Percentiles rank a stretch among this genome's conserved stretches.
Evolutionary conservation across 2,113 vertebrate genomes (phyloP).

Genomic region (Barbus barbus): DNA sequence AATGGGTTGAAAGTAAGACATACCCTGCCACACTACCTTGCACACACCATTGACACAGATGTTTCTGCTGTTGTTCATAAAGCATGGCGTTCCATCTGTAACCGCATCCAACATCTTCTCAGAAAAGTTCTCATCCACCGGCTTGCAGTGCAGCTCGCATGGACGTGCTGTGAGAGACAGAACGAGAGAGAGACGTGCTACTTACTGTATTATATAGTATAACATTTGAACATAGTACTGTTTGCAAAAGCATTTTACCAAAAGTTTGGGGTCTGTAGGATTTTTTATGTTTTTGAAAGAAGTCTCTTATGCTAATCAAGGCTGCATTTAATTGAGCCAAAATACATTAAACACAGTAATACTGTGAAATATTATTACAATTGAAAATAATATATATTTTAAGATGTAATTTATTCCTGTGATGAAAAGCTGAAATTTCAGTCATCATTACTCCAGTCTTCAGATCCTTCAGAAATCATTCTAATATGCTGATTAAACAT

Average conservation of each 20-base stretch:
- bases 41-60: conserved; percentile 98
- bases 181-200: not conserved
- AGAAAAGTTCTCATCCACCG: conserved; percentile 82
- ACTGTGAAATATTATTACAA: not conserved
- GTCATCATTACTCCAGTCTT: not conserved
- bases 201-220: not conserved
- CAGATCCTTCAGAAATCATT: not conserved
- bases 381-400: too few species aligned
- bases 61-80: conserved; percentile 86
- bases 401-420: too few species aligned
- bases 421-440: not conserved
- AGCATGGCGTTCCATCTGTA: conserved; percentile 93
- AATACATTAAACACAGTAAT: not conserved
- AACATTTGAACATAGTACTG: not conserved
- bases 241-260: not conserved
- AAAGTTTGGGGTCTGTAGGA: not conserved
- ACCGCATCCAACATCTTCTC: conserved; percentile 96
- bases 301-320: not conserved
- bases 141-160: conserved; percentile 93
- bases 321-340: not conserved
- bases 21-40: conserved; percentile 89
- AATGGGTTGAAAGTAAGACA: conserved; percentile 21
- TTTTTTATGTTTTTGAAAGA: not conserved
- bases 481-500: not conserved
- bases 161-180: conserved; percentile 77